Evolutionary conservation across 2,888 invertebrate species (phyloP).

Genomic region (Periphyllus acericola): DNA sequence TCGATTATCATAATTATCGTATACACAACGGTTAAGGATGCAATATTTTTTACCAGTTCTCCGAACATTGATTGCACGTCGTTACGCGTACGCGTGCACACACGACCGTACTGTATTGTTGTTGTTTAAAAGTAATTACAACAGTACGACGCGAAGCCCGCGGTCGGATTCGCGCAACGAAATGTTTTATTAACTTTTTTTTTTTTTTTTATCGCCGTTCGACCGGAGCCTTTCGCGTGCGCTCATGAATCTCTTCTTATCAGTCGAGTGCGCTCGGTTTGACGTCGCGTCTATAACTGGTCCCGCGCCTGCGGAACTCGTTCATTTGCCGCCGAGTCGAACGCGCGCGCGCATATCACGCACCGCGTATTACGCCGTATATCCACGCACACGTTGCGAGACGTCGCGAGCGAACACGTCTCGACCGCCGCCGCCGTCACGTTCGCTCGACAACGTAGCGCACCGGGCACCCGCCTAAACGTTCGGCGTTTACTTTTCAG

Average conservation of each 20-base stretch:
- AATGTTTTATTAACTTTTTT: not conserved
- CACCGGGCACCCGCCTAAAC: too few relatives aligned
- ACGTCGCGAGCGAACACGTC: too few relatives aligned
- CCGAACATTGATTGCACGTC: too few relatives aligned
- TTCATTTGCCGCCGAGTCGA: constrained; percentile 4
- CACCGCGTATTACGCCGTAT: too few relatives aligned
- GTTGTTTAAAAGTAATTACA: not conserved
- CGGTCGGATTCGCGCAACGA: not conserved
- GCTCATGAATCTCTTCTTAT: not conserved
- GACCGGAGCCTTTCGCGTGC: not conserved
- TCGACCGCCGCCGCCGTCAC: too few relatives aligned
- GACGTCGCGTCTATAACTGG: constrained; percentile 17
- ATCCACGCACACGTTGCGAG: not conserved
- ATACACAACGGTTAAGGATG: too few relatives aligned
- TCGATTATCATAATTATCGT: too few relatives aligned
- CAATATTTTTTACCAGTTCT: too few relatives aligned
- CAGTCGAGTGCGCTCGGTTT: constrained; percentile 1
- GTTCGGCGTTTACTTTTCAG: too few relatives aligned
- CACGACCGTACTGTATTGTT: not conserved
- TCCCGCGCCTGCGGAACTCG: not conserved
- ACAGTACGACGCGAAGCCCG: not conserved
- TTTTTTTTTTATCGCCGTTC: not conserved
- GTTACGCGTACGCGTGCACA: too few relatives aligned
- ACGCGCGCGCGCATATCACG: not conserved
- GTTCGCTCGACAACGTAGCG: too few relatives aligned